Base-by-base conservation (phyloP, 2,888 invertebrate genomes). In the Pegoplata infirma region DNA sequence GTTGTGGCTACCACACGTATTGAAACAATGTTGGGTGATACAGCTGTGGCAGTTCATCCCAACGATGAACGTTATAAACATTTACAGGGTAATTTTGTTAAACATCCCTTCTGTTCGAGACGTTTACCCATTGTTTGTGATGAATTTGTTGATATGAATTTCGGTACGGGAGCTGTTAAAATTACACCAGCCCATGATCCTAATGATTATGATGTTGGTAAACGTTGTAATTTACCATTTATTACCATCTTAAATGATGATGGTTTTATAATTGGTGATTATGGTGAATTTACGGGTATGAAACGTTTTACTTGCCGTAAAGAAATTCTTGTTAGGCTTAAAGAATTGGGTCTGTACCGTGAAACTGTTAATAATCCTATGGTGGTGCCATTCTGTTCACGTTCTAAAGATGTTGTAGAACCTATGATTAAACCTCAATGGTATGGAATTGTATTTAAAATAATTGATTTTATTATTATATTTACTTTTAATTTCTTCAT, bases 81-180 rank as follows among this genome's bases (percentile, higher is more conserved):
- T 84, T 90, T 97, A 58, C 93, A 97, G 81, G 98, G 98, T 47
- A 95, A 95, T 90, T 91, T 90, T 83, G 93, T 97, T 1, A 90
- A 91, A 47, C 99, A 99, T 92, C 99, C 99, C 0, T 96, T 99
- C 89, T 91, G 94, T 75, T 91, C 94, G 66, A 92, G 98, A 69
- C 92, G 92, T 79, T 90, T 99, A 81, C 97, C 98, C 0, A 94
- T 99, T 82, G 92, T 99, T 12, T 93, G 94, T 55, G 99, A 99
- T 87, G 94, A 95, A 1, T 98, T 96, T 87, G 99, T 99, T 0
- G 99, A 99, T 84, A 94, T 94, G 91, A 92, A 93, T 77, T 99
- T 99, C 88, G 99, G 99, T 84, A 99, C 98, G 67, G 98, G 99
- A 83, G 98, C 98, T 76, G 99, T 99, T 0, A 99, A 99, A 91